Percentiles rank a stretch among this genome's conserved stretches.
These are phyloP conservation scores for Aspidiotus rigidus DNA, from an alignment of 2,888 invertebrate species.

Conservation along the genomic window DNA sequence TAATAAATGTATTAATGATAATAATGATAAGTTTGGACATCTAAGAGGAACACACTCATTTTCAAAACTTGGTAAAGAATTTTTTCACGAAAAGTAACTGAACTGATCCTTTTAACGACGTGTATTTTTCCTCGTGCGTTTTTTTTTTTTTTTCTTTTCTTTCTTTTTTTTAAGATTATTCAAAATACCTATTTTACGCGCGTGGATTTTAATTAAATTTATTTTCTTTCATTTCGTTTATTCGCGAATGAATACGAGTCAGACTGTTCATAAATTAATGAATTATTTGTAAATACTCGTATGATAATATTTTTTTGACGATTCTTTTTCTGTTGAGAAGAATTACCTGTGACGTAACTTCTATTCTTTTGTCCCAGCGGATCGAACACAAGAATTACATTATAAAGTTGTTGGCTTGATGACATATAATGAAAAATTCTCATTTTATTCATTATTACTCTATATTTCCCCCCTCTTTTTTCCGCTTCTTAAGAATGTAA, in stretches of 20 bases:
- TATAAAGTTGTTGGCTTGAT: too few species aligned
- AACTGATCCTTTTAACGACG: not conserved
- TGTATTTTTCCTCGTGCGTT: not conserved
- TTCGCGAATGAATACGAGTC: constrained; percentile 21
- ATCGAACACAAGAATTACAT: not conserved
- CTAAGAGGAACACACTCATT: too few species aligned
- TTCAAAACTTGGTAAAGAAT: not conserved
- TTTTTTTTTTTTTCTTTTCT: constrained; percentile 14
- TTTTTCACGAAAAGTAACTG: constrained; percentile 5
- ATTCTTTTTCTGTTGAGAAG: not conserved
- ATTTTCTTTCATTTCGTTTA: constrained; percentile 16
- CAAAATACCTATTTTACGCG: constrained; percentile 11
- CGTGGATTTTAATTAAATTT: constrained; percentile 24
- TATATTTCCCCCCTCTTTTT: too few species aligned
- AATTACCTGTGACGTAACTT: constrained; percentile 4
- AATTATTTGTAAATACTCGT: constrained; percentile 7
- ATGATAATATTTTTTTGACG: constrained; percentile 5
- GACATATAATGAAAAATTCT: too few species aligned
- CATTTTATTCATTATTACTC: too few species aligned
- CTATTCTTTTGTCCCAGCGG: not conserved
- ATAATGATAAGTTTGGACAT: too few species aligned
- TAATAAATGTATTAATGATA: too few species aligned
- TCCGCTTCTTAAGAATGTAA: too few species aligned
- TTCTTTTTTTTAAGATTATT: constrained; percentile 7
- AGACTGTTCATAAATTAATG: constrained; percentile 30